Percentiles rank a stretch among this genome's conserved stretches.
These are phyloP conservation scores for Platichthys stellatus DNA, from an alignment of 2,113 vertebrate species.

Conservation along the genomic window DNA sequence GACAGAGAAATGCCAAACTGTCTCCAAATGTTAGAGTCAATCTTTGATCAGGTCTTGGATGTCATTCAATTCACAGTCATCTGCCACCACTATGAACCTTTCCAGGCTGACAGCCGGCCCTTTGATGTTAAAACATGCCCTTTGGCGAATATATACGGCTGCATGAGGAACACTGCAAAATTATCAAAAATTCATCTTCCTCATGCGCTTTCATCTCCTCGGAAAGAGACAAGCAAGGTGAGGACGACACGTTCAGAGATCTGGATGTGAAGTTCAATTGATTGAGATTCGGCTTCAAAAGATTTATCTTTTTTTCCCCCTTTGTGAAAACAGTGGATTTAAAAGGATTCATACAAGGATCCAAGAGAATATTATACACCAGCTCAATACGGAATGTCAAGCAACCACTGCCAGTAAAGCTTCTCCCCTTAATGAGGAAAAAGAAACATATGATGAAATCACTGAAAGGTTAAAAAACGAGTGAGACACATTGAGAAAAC, in stretches of 20 bases:
- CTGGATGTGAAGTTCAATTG: slow-evolving; percentile 58
- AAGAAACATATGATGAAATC: background rate
- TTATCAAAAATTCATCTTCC: slow-evolving; percentile 64
- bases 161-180: slow-evolving; percentile 62
- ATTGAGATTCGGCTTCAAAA: slow-evolving; percentile 71
- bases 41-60: slow-evolving; percentile 77
- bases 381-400: slow-evolving; percentile 26
- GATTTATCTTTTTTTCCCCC: slow-evolving; percentile 13
- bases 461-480: background rate
- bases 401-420: slow-evolving; percentile 9
- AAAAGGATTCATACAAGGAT: slow-evolving; percentile 45
- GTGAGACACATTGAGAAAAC: background rate
- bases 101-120: slow-evolving; percentile 74
- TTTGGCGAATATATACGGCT: slow-evolving; percentile 69
- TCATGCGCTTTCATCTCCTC: slow-evolving; percentile 64
- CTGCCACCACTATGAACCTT: slow-evolving; percentile 67
- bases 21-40: slow-evolving; percentile 49
- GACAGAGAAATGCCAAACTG: slow-evolving; percentile 46
- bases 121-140: slow-evolving; percentile 83
- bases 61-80: slow-evolving; percentile 69
- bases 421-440: background rate
- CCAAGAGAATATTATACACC: slow-evolving; percentile 65
- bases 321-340: slow-evolving; percentile 35
- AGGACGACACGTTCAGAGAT: slow-evolving; percentile 58
- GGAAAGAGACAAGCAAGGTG: slow-evolving; percentile 66